phyloP scores from a whole-genome alignment of 2,113 vertebrate genomes.

The Mastomys coucha region DNA sequence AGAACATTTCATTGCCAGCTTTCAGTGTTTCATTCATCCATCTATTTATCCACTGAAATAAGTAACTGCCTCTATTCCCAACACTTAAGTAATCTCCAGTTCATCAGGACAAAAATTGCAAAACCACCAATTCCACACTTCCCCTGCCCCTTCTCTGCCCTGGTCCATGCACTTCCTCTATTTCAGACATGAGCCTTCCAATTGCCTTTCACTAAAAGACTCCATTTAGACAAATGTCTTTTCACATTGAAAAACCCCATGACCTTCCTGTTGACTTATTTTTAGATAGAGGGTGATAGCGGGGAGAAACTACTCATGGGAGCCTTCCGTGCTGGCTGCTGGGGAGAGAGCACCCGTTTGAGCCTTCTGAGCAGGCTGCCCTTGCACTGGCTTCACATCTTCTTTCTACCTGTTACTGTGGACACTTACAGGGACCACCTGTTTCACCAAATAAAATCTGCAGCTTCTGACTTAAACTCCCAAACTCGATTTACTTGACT shows the following conservation, averaged over 20 bases:
- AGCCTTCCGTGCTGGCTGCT: rapidly evolving
- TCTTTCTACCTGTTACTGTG: too few relatives aligned
- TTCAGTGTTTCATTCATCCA: neutral
- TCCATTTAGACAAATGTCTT: neutral
- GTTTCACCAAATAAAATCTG: neutral
- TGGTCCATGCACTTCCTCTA: neutral
- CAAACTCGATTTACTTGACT: rapidly evolving
- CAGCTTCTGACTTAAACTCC: neutral
- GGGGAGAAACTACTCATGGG: neutral
- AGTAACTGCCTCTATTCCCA: neutral
- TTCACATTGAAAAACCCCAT: neutral
- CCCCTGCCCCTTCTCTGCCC: neutral
- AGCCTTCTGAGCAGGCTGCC: rapidly evolving
- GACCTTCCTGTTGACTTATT: neutral
- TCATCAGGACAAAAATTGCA: neutral
- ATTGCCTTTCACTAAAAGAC: neutral
- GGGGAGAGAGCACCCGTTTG: neutral
- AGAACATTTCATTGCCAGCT: neutral
- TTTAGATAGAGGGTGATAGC: rapidly evolving
- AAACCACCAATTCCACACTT: neutral
- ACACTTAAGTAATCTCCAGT: neutral
- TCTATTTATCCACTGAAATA: neutral
- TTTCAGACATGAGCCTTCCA: neutral
- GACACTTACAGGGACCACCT: rapidly evolving
- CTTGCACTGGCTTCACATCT: rapidly evolving